A percentile compares a stretch with the other conserved stretches of the same genome.
Evolutionary conservation across 2,797 vertebrate species (phyloP).

Genomic region (Artibeus jamaicensis): DNA sequence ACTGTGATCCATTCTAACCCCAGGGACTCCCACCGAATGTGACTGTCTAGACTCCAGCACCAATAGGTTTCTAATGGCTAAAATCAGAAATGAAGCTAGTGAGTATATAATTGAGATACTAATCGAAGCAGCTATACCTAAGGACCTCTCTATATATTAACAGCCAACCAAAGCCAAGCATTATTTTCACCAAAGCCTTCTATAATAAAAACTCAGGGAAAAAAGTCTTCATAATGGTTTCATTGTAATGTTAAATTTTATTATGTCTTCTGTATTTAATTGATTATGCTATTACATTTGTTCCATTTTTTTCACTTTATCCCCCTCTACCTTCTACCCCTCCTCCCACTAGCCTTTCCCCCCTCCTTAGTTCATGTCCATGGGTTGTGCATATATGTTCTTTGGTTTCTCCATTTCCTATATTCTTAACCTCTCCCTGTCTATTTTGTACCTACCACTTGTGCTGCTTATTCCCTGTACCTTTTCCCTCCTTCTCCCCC

Average conservation of each 20-base stretch:
- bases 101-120: neutral
- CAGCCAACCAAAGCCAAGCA: neutral
- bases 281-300: no score
- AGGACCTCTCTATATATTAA: neutral
- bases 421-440: no score
- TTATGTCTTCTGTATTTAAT: no score
- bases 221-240: neutral
- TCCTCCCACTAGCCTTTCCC: no score
- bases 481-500: no score
- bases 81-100: neutral
- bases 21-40: neutral
- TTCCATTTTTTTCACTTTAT: no score
- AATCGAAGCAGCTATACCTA: neutral
- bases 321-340: no score
- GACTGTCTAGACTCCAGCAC: neutral
- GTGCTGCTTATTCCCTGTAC: no score
- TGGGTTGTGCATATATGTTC: no score
- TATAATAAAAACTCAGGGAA: neutral
- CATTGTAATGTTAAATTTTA: neutral
- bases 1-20: neutral
- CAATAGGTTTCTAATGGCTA: neutral
- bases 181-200: neutral
- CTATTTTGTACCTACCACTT: no score
- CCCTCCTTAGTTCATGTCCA: no score
- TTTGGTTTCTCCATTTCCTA: no score